These are phyloP conservation scores for Zaprionus davidi DNA, from an alignment of 1,140 invertebrate species.

Conservation along the genomic window DNA sequence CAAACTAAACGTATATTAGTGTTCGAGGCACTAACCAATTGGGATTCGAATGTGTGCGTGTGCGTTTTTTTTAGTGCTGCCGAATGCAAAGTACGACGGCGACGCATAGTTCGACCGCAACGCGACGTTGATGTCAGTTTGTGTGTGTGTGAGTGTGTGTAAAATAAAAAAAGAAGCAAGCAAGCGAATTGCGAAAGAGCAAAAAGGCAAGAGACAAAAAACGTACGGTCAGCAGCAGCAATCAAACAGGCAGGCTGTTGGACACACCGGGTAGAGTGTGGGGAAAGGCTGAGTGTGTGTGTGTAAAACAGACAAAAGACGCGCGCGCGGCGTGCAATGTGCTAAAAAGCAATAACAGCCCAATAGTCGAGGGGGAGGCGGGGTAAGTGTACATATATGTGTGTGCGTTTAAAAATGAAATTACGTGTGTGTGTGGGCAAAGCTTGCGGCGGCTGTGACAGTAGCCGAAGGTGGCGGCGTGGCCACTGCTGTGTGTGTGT, in stretches of 20 bases:
- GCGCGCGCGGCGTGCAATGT: slow-evolving; percentile 51
- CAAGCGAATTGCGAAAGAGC: slow-evolving; percentile 64
- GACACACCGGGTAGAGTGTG: not conserved
- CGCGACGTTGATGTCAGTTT: slow-evolving; percentile 45
- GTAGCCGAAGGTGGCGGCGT: slow-evolving; percentile 37
- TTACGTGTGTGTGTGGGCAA: slow-evolving; percentile 9
- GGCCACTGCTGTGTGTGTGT: slow-evolving; percentile 21
- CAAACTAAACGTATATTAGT: slow-evolving; percentile 1
- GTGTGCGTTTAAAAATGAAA: slow-evolving; percentile 11
- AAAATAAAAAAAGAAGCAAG: slow-evolving; percentile 51
- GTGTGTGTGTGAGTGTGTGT: slow-evolving; percentile 51
- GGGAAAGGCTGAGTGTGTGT: slow-evolving; percentile 21
- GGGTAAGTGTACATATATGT: slow-evolving; percentile 35
- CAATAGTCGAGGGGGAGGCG: slow-evolving; percentile 14
- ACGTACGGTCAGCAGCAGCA: slow-evolving; percentile 39
- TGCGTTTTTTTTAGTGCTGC: slow-evolving; percentile 36
- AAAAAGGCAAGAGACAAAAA: slow-evolving; percentile 53
- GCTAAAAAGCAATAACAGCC: slow-evolving; percentile 51
- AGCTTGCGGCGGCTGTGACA: slow-evolving; percentile 12
- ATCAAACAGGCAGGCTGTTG: slow-evolving; percentile 26
- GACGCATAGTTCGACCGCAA: slow-evolving; percentile 52
- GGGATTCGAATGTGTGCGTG: slow-evolving; percentile 29
- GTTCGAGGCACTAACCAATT: slow-evolving; percentile 9
- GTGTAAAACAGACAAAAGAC: slow-evolving; percentile 37
- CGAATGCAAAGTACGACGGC: slow-evolving; percentile 57